Evolutionary conservation across 2,888 invertebrate species (phyloP).

Genomic region (Automeris io): DNA sequence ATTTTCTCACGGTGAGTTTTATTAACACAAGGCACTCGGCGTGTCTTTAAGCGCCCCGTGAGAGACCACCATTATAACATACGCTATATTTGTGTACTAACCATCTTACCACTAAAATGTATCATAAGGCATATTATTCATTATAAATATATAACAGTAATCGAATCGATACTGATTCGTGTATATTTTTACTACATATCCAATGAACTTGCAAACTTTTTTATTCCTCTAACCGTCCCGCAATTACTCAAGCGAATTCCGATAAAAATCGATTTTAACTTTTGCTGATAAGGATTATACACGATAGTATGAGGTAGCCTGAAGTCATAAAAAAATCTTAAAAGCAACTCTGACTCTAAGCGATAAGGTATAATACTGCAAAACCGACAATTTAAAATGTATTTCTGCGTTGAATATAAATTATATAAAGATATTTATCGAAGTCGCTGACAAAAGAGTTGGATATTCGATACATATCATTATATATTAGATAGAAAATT

Average conservation of each 20-base stretch:
- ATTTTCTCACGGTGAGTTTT: too few relatives aligned
- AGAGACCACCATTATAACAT: too few relatives aligned
- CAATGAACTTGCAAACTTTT: constrained; percentile 27
- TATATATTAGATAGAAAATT: constrained; percentile 8
- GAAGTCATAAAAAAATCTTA: constrained; percentile 38
- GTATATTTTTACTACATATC: constrained; percentile 37
- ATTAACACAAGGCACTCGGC: not conserved
- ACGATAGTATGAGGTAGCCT: constrained; percentile 62
- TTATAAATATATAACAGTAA: constrained; percentile 8
- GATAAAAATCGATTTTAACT: constrained; percentile 11
- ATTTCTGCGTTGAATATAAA: constrained; percentile 13
- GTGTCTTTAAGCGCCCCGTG: too few relatives aligned
- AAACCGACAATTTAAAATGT: constrained; percentile 43
- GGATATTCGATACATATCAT: constrained; percentile 11
- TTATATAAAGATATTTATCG: constrained; percentile 11
- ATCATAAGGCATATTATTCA: constrained; percentile 32
- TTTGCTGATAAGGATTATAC: constrained; percentile 28
- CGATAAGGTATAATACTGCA: constrained; percentile 62
- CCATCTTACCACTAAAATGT: constrained; percentile 27
- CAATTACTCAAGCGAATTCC: constrained; percentile 6
- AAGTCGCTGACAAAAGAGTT: constrained; percentile 3
- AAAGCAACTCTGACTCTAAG: constrained; percentile 37
- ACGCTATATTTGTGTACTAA: constrained; percentile 20
- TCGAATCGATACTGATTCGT: constrained; percentile 20
- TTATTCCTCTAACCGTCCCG: constrained; percentile 11